Evolutionary conservation across 2,888 invertebrate genomes (phyloP), one percentile per base, ranked within the genome.

Genomic region (Entomobrya multifasciata): DNA sequence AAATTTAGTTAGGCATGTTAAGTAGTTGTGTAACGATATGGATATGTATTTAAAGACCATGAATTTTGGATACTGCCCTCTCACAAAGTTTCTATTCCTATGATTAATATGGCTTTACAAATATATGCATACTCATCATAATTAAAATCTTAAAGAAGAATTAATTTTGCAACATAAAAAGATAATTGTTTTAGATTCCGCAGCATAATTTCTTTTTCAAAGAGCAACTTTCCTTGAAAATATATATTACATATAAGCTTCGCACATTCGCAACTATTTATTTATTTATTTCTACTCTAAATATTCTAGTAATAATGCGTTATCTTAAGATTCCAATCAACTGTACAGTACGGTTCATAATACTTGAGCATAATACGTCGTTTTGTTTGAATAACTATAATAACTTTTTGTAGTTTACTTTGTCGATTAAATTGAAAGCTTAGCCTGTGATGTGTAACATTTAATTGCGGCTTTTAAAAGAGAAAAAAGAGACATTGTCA

Each of bases 211-310:
- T 44, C 44, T 44, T 44, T 44, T 44, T 44, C 5, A 44, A 44
- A 44, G 11, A 44, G 8, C 8, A 36, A 36, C 4, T 36, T 36
- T 6, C 36, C 4, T 36, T 36, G 36, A 36, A 49, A 11, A 49
- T 10, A n/a, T n/a, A n/a, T n/a, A n/a, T n/a, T n/a, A n/a, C 3
- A 25, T 57, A 22, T 57, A 22, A 57, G 11, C 20, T 57, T 57
- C 57, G 57, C 57, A 57, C 22, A 57, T 22, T 57, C 57, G 57
- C 57, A 57, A 20, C 57, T 57, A 57, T 57, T 57, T 57, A 57
- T 57, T 57, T 57, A 57, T 57, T 57, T 22, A 57, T 57, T 52
- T 1, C 6, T 52, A 17, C 17, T n/a, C 6, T 52, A n/a, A 17
- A 52, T 52, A 52, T 52, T n/a, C 52, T 17, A 52, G 52, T 52